A percentile compares a stretch with the other conserved stretches of the same genome.
These are phyloP conservation scores for Eupithecia vulgata DNA, from an alignment of 2,888 invertebrate genomes.

Conservation along the genomic window DNA sequence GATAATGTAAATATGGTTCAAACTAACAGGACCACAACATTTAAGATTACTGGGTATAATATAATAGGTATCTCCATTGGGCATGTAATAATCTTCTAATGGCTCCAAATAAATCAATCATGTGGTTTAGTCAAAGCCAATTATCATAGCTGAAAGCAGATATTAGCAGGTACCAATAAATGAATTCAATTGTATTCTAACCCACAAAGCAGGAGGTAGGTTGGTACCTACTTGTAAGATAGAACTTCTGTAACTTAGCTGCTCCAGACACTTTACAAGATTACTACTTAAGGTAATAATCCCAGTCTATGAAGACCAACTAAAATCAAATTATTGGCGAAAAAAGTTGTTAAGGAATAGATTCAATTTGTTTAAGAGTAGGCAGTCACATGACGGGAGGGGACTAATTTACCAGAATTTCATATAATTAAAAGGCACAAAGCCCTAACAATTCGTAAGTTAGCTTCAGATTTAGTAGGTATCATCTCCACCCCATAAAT, in stretches of 20 bases:
- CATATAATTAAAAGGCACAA: neutral
- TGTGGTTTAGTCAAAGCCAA: neutral
- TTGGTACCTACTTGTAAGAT: neutral
- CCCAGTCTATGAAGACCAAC: neutral
- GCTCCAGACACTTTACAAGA: neutral
- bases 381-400: conserved; percentile 7
- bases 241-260: neutral
- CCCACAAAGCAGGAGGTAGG: neutral
- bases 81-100: neutral
- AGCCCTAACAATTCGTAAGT: neutral
- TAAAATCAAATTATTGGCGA: neutral
- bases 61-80: neutral
- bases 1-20: neutral
- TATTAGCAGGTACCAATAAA: neutral
- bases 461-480: neutral
- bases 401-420: neutral
- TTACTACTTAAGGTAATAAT: neutral
- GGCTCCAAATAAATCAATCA: too few relatives aligned
- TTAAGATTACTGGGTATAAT: neutral
- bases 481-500: conserved; percentile 12
- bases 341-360: neutral
- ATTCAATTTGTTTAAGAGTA: neutral
- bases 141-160: neutral
- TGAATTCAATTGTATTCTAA: neutral
- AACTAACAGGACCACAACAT: neutral